phyloP scores from a whole-genome alignment of 2,888 invertebrate genomes.

The Andrena praecox region DNA sequence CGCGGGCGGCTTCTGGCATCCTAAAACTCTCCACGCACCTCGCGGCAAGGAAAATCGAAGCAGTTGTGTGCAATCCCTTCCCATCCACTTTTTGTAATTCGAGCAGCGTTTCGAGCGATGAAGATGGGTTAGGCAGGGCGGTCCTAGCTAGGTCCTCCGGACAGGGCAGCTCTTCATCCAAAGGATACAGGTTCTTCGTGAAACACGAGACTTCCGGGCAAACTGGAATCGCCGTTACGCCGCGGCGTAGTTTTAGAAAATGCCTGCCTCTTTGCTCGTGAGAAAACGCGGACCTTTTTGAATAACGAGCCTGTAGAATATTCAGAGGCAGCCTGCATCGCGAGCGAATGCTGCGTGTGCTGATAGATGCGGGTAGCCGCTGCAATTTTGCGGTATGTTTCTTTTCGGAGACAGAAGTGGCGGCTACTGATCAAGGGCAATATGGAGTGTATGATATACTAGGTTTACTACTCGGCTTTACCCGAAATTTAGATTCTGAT shows the following conservation, averaged over 20 bases:
- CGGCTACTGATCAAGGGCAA: background rate
- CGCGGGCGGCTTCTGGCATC: background rate
- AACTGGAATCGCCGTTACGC: conserved; percentile 56
- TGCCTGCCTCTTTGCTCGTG: conserved; percentile 24
- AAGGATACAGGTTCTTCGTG: conserved; percentile 42
- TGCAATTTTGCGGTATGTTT: background rate
- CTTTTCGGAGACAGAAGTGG: background rate
- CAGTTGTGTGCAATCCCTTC: background rate
- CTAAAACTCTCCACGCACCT: background rate
- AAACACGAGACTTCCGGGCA: conserved; percentile 63
- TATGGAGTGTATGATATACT: background rate
- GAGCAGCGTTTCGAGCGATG: background rate
- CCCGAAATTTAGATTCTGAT: too few relatives aligned
- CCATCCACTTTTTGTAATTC: background rate
- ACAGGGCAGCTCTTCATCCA: conserved; percentile 25
- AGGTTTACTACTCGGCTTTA: too few relatives aligned
- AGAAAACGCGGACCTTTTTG: conserved; percentile 41
- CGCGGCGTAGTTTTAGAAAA: conserved; percentile 39
- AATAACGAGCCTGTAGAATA: conserved; percentile 1
- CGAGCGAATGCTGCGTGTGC: background rate
- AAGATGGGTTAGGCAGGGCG: background rate
- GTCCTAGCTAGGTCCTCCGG: background rate
- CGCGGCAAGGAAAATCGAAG: background rate
- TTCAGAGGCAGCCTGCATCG: background rate
- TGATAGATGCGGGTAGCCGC: conserved; percentile 12